These are phyloP conservation scores for Chaetophractus vellerosus DNA, from an alignment of 2,797 vertebrate genomes.

Conservation along the genomic window DNA sequence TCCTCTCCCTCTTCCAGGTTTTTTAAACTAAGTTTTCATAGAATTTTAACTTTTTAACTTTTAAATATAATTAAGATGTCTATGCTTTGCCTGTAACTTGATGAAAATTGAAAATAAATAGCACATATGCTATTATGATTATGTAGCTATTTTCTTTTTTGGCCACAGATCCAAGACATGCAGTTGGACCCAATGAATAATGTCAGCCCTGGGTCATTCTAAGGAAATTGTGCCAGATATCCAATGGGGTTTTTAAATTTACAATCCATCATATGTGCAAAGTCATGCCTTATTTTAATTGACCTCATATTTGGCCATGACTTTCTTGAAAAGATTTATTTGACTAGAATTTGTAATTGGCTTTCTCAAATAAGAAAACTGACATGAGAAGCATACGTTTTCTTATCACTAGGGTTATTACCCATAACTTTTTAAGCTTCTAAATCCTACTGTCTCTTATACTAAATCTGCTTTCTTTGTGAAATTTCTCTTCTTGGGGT, in stretches of 20 bases:
- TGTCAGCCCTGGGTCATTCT: neutral
- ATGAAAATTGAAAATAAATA: conserved; percentile 18
- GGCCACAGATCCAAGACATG: neutral
- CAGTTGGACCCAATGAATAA: neutral
- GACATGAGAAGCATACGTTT: neutral
- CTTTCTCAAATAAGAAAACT: neutral
- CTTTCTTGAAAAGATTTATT: neutral
- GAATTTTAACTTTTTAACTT: neutral
- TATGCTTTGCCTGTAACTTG: neutral
- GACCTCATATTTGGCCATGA: neutral
- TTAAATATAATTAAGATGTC: neutral
- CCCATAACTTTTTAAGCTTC: neutral
- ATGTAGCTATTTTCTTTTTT: neutral
- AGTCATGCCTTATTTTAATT: neutral
- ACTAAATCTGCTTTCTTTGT: neutral
- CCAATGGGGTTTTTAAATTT: neutral
- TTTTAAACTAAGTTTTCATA: neutral
- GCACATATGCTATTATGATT: neutral
- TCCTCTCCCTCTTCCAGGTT: neutral
- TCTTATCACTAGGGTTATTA: neutral
- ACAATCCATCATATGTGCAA: neutral
- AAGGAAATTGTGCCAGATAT: neutral
- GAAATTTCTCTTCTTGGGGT: conserved; percentile 11
- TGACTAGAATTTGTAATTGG: neutral
- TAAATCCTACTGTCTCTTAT: neutral